phyloP scores from a whole-genome alignment of 2,888 invertebrate genomes.

The Copidosoma aretas region DNA sequence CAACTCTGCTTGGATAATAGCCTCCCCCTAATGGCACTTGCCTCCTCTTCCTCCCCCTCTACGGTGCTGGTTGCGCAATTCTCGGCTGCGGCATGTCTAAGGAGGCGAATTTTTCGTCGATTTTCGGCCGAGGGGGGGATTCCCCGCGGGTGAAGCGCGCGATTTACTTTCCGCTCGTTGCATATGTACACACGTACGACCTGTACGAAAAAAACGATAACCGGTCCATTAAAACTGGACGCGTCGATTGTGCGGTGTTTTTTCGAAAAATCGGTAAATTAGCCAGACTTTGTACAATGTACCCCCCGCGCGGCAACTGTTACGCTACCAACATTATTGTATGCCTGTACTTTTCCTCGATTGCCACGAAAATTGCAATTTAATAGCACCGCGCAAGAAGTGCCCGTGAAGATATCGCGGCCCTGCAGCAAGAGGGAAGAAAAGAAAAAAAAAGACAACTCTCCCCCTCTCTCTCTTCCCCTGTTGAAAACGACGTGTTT shows the following conservation, averaged over 20 bases:
- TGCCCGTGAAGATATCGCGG: background rate
- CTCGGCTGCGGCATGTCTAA: background rate
- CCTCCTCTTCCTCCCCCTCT: no score
- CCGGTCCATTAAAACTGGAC: background rate
- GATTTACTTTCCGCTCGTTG: no score
- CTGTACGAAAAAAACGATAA: background rate
- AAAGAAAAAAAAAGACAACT: no score
- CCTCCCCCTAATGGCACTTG: background rate
- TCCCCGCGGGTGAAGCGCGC: no score
- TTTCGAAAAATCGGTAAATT: background rate
- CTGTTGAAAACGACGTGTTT: constrained; percentile 13
- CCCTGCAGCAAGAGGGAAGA: no score
- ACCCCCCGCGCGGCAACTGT: background rate
- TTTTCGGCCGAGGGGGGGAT: background rate
- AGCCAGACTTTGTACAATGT: no score
- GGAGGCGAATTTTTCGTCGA: background rate
- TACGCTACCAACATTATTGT: no score
- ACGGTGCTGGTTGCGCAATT: no score
- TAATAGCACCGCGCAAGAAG: background rate
- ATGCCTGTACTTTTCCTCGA: no score
- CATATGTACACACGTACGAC: no score
- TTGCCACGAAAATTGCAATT: background rate
- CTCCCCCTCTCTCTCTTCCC: no score
- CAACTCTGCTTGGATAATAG: background rate
- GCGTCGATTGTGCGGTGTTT: no score